phyloP scores from a whole-genome alignment of 2,888 invertebrate genomes.

The Leptothorax acervorum region DNA sequence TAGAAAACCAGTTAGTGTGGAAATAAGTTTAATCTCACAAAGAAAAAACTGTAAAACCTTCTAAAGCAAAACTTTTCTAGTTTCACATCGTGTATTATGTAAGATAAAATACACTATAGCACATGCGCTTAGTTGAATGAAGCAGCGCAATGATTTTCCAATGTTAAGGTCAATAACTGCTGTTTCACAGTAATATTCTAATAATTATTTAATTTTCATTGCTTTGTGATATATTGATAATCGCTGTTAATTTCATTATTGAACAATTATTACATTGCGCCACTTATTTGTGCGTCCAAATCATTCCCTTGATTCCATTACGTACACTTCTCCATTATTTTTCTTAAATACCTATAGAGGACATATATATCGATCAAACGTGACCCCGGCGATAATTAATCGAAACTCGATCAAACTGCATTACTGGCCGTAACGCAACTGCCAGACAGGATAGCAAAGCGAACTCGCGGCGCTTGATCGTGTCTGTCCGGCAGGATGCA shows the following conservation, averaged over 20 bases:
- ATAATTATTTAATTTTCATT: constrained; percentile 18
- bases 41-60: not conserved
- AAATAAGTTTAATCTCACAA: not conserved
- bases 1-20: not conserved
- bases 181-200: constrained; percentile 1
- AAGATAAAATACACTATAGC: not conserved
- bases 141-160: constrained; percentile 18
- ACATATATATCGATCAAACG: constrained; percentile 25
- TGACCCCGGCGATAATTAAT: constrained; percentile 46
- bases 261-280: constrained; percentile 3
- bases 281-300: not conserved
- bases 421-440: constrained; percentile 47
- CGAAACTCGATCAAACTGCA: constrained; percentile 46
- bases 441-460: constrained; percentile 45
- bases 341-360: constrained; percentile 17
- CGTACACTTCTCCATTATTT: not conserved
- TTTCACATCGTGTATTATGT: not conserved
- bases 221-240: constrained; percentile 24
- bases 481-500: constrained; percentile 46
- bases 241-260: constrained; percentile 3
- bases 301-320: not conserved
- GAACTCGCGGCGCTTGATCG: constrained; percentile 36
- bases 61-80: not conserved
- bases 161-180: not conserved
- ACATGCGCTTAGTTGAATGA: not conserved